phyloP scores from a whole-genome alignment of 2,888 invertebrate genomes.

The Prosopocoilus inquinatus region DNA sequence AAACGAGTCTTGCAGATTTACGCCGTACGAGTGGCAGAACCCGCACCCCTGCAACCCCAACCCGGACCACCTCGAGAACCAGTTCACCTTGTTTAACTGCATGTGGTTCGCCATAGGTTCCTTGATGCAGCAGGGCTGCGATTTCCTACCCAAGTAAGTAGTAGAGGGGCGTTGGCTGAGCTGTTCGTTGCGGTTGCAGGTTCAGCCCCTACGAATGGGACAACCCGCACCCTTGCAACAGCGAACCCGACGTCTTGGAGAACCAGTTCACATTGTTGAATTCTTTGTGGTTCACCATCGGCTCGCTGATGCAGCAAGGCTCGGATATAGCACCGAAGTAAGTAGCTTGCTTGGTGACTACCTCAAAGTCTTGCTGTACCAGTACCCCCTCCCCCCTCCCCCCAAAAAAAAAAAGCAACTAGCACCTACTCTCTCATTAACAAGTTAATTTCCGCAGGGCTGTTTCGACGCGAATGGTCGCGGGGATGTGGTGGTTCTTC shows the following conservation, averaged over 20 bases:
- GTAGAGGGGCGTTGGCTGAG: conserved; percentile 10
- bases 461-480: conserved; percentile 84
- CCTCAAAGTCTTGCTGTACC: conserved; percentile 22
- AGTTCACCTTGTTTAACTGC: conserved; percentile 90
- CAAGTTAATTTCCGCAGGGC: conserved; percentile 58
- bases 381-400: conserved; percentile 1
- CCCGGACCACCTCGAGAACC: conserved; percentile 82
- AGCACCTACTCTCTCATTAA: neutral
- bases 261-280: conserved; percentile 89
- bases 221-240: conserved; percentile 81
- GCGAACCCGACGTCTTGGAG: conserved; percentile 81
- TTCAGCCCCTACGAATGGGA: conserved; percentile 94
- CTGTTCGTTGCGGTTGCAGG: conserved; percentile 56
- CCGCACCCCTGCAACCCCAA: conserved; percentile 81
- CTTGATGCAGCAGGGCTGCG: conserved; percentile 94
- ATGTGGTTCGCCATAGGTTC: conserved; percentile 97
- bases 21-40: conserved; percentile 95
- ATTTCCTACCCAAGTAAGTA: conserved; percentile 90
- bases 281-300: conserved; percentile 94
- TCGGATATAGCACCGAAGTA: conserved; percentile 90
- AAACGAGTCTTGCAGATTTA: conserved; percentile 63
- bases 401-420: too few species aligned
- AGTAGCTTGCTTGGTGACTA: conserved; percentile 48
- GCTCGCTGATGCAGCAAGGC: conserved; percentile 90
- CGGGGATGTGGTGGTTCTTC: conserved; percentile 96